Percentiles rank a stretch among this genome's conserved stretches.
These are phyloP conservation scores for Caenorhabditis angaria DNA, from an alignment of 2,888 invertebrate genomes.

Conservation along the genomic window DNA sequence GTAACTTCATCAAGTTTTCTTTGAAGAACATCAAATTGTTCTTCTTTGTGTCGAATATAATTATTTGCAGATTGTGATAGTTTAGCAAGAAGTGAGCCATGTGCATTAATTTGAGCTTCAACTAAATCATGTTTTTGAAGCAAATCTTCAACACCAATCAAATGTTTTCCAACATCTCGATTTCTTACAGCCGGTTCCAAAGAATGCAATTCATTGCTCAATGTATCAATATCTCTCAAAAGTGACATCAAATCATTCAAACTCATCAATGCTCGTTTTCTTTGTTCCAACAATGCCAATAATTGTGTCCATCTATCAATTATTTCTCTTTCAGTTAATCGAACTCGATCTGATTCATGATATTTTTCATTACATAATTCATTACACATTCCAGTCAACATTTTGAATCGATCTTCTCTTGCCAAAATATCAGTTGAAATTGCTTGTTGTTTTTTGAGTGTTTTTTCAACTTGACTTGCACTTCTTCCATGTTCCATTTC, in stretches of 20 bases:
- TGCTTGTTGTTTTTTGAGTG: slow-evolving; percentile 96
- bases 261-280: slow-evolving; percentile 76
- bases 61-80: slow-evolving; percentile 55
- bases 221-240: slow-evolving; percentile 89
- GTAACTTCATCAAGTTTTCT: slow-evolving; percentile 83
- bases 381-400: slow-evolving; percentile 89
- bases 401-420: slow-evolving; percentile 90
- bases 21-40: slow-evolving; percentile 78
- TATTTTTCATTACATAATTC: slow-evolving; percentile 91
- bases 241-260: slow-evolving; percentile 87
- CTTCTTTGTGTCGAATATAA: slow-evolving; percentile 71
- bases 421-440: slow-evolving; percentile 95
- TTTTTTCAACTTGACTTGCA: slow-evolving; percentile 92
- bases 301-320: slow-evolving; percentile 83
- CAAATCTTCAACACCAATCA: slow-evolving; percentile 91
- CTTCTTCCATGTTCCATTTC: slow-evolving; percentile 79
- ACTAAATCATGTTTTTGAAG: slow-evolving; percentile 91
- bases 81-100: slow-evolving; percentile 63
- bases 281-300: slow-evolving; percentile 85
- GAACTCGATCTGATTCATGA: slow-evolving; percentile 85
- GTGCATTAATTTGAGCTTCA: slow-evolving; percentile 78
- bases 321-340: slow-evolving; percentile 71
- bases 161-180: slow-evolving; percentile 87
- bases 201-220: slow-evolving; percentile 84
- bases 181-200: slow-evolving; percentile 77